Evolutionary conservation across 2,113 vertebrate species (phyloP), one percentile per base, ranked within the genome.

Genomic region (Connochaetes taurinus): DNA sequence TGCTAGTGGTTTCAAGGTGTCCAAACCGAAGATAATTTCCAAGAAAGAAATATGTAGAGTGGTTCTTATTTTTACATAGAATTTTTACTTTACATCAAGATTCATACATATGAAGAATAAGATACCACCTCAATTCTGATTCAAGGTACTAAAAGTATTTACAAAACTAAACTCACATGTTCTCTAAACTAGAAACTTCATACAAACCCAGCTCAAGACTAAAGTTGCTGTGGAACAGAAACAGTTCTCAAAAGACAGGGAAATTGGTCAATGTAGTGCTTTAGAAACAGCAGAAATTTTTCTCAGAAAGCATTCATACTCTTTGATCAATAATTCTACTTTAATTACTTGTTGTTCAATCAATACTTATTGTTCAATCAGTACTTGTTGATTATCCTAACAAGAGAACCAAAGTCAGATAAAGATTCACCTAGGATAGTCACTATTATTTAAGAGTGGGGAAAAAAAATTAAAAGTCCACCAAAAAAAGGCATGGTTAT

Each of bases 141-240:
- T 47, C 64, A 96, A 76, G 90, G 40, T 45, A 67, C 50, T 60
- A 40, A 85, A 62, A 78, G 25, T 86, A 85, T 86, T 94, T 71
- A 80, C 11, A 94, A 62, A 94, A 81, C 50, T 90, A 86, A 94
- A 90, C 23, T 94, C 57, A 90, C 64, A 55, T 50, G 52, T 86
- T 96, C 36, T 90, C 50, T 90, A 81, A 90, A 86, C 40, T 86
- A 81, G 33, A 96, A 80, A 67, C 90, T 86, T 67, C 47, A 90
- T 43, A 40, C 64, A 64, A 64, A 76, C n/a, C 36, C 36, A 96
- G 36, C 4, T 95, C 36, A 43, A 74, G 31, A 71, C 40, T 90
- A 58, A 87, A 87, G 33, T 84, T 74, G 10, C 14, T 74, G 6
- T 50, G 52, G 33, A 52, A 94, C 16, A 83, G 43, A 82, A 27